A percentile compares a stretch with the other conserved stretches of the same genome.
Evolutionary conservation across 35 echinoderm and acorn worm genomes (phyloP).

Genomic region (Patiria miniata): DNA sequence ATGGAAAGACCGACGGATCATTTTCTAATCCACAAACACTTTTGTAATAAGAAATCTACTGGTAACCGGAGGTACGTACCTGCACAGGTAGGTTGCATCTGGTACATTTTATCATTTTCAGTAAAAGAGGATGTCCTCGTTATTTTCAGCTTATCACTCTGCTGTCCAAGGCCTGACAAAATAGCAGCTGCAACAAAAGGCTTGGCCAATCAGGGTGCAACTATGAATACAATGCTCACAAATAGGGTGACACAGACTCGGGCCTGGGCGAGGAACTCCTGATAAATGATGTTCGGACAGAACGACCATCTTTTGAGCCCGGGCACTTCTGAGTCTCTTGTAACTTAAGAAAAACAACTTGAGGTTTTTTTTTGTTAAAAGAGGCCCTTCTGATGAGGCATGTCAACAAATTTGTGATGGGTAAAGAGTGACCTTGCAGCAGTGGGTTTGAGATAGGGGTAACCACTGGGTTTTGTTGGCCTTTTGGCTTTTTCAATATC

Average conservation of each 20-base stretch:
- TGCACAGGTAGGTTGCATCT: too few species aligned
- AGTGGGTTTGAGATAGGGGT: background rate
- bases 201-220: slow-evolving; percentile 12
- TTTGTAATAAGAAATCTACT: too few species aligned
- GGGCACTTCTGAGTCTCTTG: background rate
- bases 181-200: background rate
- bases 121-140: too few species aligned
- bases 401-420: background rate
- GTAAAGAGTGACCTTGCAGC: background rate
- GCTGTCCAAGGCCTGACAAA: too few species aligned
- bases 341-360: slow-evolving; percentile 7
- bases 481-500: too few species aligned
- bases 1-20: too few species aligned
- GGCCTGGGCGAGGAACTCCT: background rate
- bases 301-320: background rate
- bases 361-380: background rate
- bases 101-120: too few species aligned
- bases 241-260: background rate
- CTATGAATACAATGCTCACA: background rate
- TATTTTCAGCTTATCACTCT: too few species aligned
- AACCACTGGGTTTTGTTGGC: too few species aligned
- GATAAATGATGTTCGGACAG: background rate
- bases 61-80: too few species aligned
- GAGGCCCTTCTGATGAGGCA: background rate
- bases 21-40: too few species aligned